Evolutionary conservation across 2,888 invertebrate species (phyloP).

Genomic region (Chloromyia formosa): DNA sequence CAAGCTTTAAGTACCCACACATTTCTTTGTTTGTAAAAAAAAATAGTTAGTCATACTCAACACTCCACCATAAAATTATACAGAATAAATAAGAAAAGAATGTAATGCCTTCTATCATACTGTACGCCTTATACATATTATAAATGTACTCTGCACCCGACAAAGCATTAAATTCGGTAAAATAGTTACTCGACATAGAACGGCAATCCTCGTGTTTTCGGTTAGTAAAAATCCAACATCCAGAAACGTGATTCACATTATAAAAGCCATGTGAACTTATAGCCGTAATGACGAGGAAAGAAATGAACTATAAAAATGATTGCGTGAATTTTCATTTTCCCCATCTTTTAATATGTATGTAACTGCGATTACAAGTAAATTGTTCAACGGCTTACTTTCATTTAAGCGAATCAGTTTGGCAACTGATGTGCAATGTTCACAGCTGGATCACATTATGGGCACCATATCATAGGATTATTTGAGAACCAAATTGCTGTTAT

Average conservation of each 20-base stretch:
- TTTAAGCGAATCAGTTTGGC: neutral
- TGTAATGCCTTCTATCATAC: no score
- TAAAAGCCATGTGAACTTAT: neutral
- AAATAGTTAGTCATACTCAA: no score
- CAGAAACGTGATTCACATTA: constrained; percentile 1
- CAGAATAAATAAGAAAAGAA: no score
- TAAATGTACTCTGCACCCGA: no score
- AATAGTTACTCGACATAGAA: no score
- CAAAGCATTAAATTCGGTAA: no score
- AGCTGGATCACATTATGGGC: no score
- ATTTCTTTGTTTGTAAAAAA: no score
- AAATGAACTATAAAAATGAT: constrained; percentile 2
- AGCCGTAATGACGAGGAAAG: neutral
- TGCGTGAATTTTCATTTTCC: constrained; percentile 11
- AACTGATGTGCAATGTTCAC: neutral
- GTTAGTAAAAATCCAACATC: neutral
- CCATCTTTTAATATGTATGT: neutral
- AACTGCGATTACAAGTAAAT: constrained; percentile 20
- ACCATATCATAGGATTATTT: neutral
- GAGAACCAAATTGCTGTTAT: neutral
- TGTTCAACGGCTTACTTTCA: neutral
- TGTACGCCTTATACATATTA: no score
- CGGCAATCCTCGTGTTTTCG: no score
- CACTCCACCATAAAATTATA: no score
- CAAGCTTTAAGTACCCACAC: no score